Conservation (phyloP, 2,797 vertebrate species). For the Champsocephalus gunnari region DNA sequence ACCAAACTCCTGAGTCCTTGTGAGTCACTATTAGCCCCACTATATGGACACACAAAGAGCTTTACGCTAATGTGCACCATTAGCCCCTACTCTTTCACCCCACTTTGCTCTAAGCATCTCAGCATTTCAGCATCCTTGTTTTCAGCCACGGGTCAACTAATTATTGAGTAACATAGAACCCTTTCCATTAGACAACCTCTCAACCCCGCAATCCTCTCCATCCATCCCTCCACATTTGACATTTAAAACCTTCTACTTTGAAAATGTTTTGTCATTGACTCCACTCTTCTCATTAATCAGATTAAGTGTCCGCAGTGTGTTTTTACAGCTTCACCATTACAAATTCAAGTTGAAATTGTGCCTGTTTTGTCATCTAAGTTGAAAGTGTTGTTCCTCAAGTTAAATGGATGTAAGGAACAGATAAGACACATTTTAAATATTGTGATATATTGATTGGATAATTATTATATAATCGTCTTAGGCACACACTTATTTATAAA, state of each 20-base stretch:
- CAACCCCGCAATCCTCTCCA: constrained; percentile 5
- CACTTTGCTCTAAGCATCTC: constrained; percentile 51
- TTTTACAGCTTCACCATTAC: background rate
- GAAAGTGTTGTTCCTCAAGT: background rate
- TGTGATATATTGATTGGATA: background rate
- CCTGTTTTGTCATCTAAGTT: constrained; percentile 14
- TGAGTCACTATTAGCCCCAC: constrained; percentile 46
- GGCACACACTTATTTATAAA: background rate
- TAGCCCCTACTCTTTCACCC: constrained; percentile 49
- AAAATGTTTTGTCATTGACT: constrained; percentile 11
- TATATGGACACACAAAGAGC: constrained; percentile 52
- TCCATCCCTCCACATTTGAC: constrained; percentile 10
- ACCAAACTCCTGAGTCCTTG: constrained; percentile 22
- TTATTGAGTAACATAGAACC: constrained; percentile 33
- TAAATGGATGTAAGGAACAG: background rate
- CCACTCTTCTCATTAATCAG: constrained; percentile 21
- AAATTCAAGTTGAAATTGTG: constrained; percentile 18
- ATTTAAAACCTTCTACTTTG: too few species aligned
- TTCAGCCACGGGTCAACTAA: constrained; percentile 37
- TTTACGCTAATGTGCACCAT: constrained; percentile 72
- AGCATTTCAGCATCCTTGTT: constrained; percentile 30
- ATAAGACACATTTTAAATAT: background rate
- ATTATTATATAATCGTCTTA: background rate
- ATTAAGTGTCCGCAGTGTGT: background rate
- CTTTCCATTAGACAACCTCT: constrained; percentile 47